Evolutionary conservation across 2,888 invertebrate genomes (phyloP), one percentile per base, ranked within the genome.

Genomic region (Cerceris rybyensis): DNA sequence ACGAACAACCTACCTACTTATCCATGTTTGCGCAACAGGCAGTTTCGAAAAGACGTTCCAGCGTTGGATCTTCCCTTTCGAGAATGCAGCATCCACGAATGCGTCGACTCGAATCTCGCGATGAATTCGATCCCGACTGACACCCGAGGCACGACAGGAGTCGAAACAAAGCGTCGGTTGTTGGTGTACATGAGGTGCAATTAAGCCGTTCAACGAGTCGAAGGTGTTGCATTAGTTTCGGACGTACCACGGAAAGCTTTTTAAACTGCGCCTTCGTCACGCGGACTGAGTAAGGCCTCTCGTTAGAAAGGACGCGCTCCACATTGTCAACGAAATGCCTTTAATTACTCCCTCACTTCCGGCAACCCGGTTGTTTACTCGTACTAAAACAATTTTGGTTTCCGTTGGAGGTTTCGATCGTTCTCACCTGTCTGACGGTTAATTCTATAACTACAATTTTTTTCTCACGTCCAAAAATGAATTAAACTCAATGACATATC

Each of bases 11-110:
- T 85, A 76, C 86, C 86, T 83, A 79, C 84, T 85, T 82, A 81
- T 54, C 78, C 70, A 65, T 72, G 80, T 88, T 88, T 86, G 78
- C 88, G 88, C 83, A 87, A 88, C 83, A 76, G 81, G 64, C 84
- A 76, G 75, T 81, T 84, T 83, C 83, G 80, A 83, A 82, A 85
- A 74, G 77, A 82, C 81, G 78, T 80, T 70, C 79, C 76, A 70
- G 60, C 83, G 75, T 79, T 28, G 78, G 76, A 81, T 78, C 82
- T 80, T 76, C 79, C 57, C 67, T 55, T 61, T 71, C 67, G 80
- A 75, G 73, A 77, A 70, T 65, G 77, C 81, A 81, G 70, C 82
- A 75, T 78, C 82, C 66, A 72, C 50, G 50, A 50, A 13, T n/a
- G n/a, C 17, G 17, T 17, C 55, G 55, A 50, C 6, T 8, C 28